Evolutionary conservation across 2,797 vertebrate genomes (phyloP).

Genomic region (Betta splendens): DNA sequence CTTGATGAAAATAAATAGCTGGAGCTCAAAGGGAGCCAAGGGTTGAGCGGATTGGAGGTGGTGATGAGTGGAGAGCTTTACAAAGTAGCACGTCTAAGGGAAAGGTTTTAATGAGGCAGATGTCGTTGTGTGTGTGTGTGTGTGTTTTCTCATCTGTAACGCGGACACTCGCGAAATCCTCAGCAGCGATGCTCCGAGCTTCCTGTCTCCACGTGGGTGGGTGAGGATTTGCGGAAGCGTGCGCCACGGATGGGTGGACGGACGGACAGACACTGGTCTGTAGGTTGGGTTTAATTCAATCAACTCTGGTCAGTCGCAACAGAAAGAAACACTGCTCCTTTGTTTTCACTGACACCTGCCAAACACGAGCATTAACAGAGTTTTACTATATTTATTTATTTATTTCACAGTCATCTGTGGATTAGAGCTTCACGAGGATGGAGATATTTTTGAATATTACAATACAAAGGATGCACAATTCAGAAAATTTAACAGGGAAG

Average conservation of each 20-base stretch:
- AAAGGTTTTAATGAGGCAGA: slow-evolving; percentile 96
- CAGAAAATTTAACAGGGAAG: too few relatives aligned
- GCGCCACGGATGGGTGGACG: slow-evolving; percentile 2
- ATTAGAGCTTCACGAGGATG: too few relatives aligned
- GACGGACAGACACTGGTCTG: not conserved
- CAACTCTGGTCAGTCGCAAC: too few relatives aligned
- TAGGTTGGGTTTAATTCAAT: not conserved
- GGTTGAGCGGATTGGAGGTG: slow-evolving; percentile 77
- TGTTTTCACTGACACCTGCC: too few relatives aligned
- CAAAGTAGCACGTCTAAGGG: slow-evolving; percentile 90
- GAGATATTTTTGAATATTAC: too few relatives aligned
- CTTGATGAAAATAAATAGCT: slow-evolving; percentile 94
- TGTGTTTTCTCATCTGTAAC: slow-evolving; percentile 69
- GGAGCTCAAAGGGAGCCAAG: slow-evolving; percentile 85
- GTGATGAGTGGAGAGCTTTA: slow-evolving; percentile 91
- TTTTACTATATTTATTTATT: too few relatives aligned
- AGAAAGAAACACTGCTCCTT: too few relatives aligned
- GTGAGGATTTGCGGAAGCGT: slow-evolving; percentile 35
- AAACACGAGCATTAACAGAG: too few relatives aligned
- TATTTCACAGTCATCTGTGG: too few relatives aligned
- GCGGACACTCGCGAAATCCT: slow-evolving; percentile 67
- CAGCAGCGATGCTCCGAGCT: slow-evolving; percentile 59
- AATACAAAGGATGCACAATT: too few relatives aligned
- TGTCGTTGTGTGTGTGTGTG: slow-evolving; percentile 32
- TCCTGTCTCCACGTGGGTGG: slow-evolving; percentile 53